These are phyloP conservation scores for Hippoglossus stenolepis DNA, from an alignment of 2,113 vertebrate genomes.

Conservation along the genomic window DNA sequence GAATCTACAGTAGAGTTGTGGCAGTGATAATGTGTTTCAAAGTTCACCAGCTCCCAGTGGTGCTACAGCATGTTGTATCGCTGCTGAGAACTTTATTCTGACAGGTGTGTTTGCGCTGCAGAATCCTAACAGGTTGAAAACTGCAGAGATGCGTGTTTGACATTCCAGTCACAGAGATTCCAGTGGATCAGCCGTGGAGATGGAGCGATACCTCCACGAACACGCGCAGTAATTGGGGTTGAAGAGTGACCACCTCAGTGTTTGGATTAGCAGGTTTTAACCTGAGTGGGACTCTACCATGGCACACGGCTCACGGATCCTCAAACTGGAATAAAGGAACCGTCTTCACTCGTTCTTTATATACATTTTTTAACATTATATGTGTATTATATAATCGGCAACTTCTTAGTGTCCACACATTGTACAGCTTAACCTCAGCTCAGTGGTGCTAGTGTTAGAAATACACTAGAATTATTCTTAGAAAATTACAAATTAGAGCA, in stretches of 20 bases:
- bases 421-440: too few relatives aligned
- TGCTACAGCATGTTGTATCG: constrained; percentile 13
- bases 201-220: constrained; percentile 23
- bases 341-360: background rate
- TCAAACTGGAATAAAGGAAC: background rate
- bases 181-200: constrained; percentile 43
- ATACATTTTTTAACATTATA: too few relatives aligned
- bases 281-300: too few relatives aligned
- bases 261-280: too few relatives aligned
- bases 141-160: constrained; percentile 31
- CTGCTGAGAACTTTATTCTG: constrained; percentile 11
- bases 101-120: constrained; percentile 28
- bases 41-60: background rate
- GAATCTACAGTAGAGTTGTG: background rate
- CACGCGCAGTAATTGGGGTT: constrained; percentile 30
- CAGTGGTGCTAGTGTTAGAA: too few relatives aligned
- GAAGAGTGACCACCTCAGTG: constrained; percentile 22
- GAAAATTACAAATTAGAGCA: too few relatives aligned
- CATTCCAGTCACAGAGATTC: constrained; percentile 49
- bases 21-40: too few relatives aligned
- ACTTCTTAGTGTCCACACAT: too few relatives aligned
- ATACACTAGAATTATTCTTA: too few relatives aligned
- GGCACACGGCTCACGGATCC: too few relatives aligned
- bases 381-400: too few relatives aligned
- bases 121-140: constrained; percentile 25